Evolutionary conservation across 2,888 invertebrate species (phyloP).

Genomic region (Conomelus anceps): DNA sequence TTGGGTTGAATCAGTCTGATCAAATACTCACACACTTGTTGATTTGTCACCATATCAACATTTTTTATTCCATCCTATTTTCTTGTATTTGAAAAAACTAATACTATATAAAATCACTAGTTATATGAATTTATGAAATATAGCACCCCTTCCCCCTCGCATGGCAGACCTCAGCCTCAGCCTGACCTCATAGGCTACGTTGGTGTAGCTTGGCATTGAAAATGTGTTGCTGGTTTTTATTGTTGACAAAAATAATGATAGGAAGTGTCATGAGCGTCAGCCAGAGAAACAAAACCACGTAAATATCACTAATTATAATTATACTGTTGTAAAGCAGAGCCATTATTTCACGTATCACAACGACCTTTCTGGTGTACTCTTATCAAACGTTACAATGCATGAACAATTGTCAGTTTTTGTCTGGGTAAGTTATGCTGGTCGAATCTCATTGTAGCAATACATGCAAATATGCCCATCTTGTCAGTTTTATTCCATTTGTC

Average conservation of each 20-base stretch:
- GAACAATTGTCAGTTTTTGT: background rate
- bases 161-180: too few species aligned
- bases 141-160: too few species aligned
- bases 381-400: background rate
- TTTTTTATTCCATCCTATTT: too few species aligned
- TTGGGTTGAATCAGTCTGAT: too few species aligned
- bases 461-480: background rate
- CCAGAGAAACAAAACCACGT: background rate
- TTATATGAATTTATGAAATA: too few species aligned
- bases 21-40: too few species aligned
- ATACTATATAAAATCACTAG: too few species aligned
- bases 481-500: background rate
- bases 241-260: background rate
- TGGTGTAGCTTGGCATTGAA: too few species aligned
- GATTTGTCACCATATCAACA: too few species aligned
- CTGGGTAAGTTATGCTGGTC: background rate
- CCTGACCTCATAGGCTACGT: too few species aligned
- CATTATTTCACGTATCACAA: background rate
- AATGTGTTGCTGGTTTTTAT: background rate
- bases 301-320: background rate
- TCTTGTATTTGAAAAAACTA: too few species aligned
- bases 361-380: background rate
- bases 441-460: background rate
- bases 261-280: background rate
- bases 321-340: too few species aligned